Evolutionary conservation across 2,113 vertebrate species (phyloP).

Genomic region (Varanus salvator): DNA sequence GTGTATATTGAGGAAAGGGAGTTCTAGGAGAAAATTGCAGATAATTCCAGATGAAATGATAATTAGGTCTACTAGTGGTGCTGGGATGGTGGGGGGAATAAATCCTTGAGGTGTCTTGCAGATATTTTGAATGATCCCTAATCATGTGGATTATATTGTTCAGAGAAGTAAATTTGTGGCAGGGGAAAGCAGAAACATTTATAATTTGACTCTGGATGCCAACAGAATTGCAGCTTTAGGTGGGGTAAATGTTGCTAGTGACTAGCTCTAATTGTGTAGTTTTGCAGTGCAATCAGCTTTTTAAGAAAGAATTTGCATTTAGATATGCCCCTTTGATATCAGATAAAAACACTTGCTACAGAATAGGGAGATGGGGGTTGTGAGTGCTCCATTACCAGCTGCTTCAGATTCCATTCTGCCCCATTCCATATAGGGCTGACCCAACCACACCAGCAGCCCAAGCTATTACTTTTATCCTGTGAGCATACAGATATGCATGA

Average conservation of each 20-base stretch:
- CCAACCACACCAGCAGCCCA: background rate
- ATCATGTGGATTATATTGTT: slow-evolving; percentile 68
- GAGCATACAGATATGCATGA: background rate
- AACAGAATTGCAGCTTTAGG: slow-evolving; percentile 58
- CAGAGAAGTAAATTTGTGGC: slow-evolving; percentile 58
- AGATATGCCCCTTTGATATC: slow-evolving; percentile 40
- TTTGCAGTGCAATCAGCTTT: slow-evolving; percentile 29
- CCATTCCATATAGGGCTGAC: background rate
- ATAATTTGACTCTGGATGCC: slow-evolving; percentile 70
- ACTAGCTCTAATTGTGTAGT: slow-evolving; percentile 49
- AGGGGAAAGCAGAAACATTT: slow-evolving; percentile 60
- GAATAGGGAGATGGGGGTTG: background rate
- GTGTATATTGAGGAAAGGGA: background rate
- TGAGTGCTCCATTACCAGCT: background rate
- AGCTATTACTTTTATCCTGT: background rate
- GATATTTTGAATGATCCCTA: slow-evolving; percentile 73
- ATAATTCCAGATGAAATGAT: slow-evolving; percentile 72
- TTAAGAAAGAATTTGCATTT: slow-evolving; percentile 38
- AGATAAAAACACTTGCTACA: background rate
- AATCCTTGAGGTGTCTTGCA: slow-evolving; percentile 68
- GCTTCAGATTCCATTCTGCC: background rate
- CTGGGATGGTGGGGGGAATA: slow-evolving; percentile 57
- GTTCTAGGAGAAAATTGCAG: slow-evolving; percentile 73
- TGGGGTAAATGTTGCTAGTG: slow-evolving; percentile 62
- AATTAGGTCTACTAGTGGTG: slow-evolving; percentile 73